Base-by-base conservation (phyloP, 2,797 vertebrate genomes). In the Anguilla pacifica region DNA sequence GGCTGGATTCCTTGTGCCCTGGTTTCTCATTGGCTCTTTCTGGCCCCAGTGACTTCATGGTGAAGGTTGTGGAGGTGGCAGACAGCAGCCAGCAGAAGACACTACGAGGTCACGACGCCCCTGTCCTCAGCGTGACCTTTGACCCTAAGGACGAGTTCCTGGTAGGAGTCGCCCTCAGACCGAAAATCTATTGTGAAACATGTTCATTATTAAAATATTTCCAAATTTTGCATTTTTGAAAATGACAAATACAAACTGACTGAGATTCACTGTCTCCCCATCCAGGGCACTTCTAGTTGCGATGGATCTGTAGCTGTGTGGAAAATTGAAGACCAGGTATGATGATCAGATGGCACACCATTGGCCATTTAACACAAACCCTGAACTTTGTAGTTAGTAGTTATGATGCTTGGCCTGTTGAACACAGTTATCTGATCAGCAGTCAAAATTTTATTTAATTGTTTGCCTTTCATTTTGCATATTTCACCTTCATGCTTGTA, bases 81-180 rank as follows among this genome's bases (percentile, higher is more conserved):
- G 97, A 99, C 92, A 98, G 96, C 94, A 97, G 97, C 94, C 96
- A 97, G 86, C 98, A 99, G 96, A 98, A 98, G 92, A 98, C 97
- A 0, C 96, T 99, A 39, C 95, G 97, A 86, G 99, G 99, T 55
- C 99, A 99, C 0, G 96, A 97, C 0, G 98, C 98, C 0, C 98
- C 99, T 3, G 95, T 99, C 84, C 94, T 99, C 92, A 99, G 99
- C 84, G 96, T 99, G 77, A 90, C 97, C 88, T 98, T 99, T 94
- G 99, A 99, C 94, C 98, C 98, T 25, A 96, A 93, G 89, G 97
- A 97, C 87, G 90, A 96, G 87, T 99, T 97, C 90, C 90, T 99
- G 97, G 99, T 99, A 95, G 93, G 95, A 49, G 15, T 31, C 0
- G 83, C 87, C n/a, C 49, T n/a, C 89, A 19, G 39, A 46, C 74